Conservation (phyloP, 2,113 vertebrate species). For the Salvator merianae region DNA sequence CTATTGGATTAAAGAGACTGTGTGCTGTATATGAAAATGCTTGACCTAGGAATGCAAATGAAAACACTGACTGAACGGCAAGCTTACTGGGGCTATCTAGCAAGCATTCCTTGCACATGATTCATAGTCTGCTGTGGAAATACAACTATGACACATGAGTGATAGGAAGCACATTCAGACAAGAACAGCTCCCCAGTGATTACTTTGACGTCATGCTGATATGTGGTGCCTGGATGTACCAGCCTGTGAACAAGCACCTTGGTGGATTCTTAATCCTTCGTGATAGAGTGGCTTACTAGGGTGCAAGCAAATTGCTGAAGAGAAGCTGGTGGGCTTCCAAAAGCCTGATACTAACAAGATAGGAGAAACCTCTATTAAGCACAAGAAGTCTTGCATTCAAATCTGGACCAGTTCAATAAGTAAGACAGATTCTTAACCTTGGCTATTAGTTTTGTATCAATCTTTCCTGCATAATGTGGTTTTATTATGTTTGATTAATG, state of each 20-base stretch:
- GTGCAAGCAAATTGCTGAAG: neutral
- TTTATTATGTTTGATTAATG: neutral
- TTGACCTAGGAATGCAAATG: slow-evolving; percentile 33
- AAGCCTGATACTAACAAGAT: neutral
- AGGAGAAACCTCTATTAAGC: neutral
- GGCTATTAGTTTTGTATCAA: neutral
- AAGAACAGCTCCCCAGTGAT: neutral
- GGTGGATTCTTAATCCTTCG: neutral
- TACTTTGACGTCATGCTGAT: slow-evolving; percentile 15
- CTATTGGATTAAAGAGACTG: slow-evolving; percentile 32
- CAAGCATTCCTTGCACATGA: slow-evolving; percentile 56
- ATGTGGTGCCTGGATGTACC: neutral
- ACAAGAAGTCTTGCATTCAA: neutral
- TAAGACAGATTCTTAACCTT: neutral
- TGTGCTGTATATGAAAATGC: slow-evolving; percentile 12
- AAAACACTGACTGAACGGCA: slow-evolving; percentile 3
- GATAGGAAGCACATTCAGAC: slow-evolving; percentile 9
- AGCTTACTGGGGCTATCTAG: slow-evolving; percentile 46
- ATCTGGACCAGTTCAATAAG: neutral
- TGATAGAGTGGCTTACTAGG: neutral
- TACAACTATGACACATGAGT: slow-evolving; percentile 36
- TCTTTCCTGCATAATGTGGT: neutral
- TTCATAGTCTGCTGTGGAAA: slow-evolving; percentile 52
- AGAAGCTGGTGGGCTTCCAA: neutral
- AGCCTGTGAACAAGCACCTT: neutral